Conservation (phyloP, 1,140 invertebrate genomes). For the Megalonaias nervosa region DNA sequence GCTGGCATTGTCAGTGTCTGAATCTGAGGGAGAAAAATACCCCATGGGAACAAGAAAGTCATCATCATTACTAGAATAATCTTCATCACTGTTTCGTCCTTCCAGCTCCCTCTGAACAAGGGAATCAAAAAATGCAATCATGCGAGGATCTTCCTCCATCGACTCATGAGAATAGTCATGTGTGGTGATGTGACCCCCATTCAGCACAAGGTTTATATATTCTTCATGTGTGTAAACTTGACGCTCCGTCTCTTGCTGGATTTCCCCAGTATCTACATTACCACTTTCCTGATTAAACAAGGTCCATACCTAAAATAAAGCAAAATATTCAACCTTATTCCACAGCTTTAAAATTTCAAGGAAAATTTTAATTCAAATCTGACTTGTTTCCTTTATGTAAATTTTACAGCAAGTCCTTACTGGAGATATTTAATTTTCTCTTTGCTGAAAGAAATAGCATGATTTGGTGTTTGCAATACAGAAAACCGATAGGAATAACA, state of each 20-base stretch:
- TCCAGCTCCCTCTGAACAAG: constrained; percentile 92
- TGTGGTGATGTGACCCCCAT: constrained; percentile 78
- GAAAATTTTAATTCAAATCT: no score
- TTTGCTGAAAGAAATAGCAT: no score
- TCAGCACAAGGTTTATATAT: constrained; percentile 86
- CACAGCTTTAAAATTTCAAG: no score
- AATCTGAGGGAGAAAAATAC: constrained; percentile 48
- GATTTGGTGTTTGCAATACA: no score
- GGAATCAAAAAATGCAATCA: constrained; percentile 98
- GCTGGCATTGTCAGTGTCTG: constrained; percentile 27
- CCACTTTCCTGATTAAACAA: constrained; percentile 72
- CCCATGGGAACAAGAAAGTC: constrained; percentile 58
- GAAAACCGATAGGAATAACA: no score
- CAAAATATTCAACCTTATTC: not conserved
- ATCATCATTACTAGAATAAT: constrained; percentile 55
- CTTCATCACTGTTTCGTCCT: constrained; percentile 68
- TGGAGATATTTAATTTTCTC: no score
- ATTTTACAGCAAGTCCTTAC: no score
- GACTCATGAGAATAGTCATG: constrained; percentile 82
- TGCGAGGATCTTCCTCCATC: constrained; percentile 90
- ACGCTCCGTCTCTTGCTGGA: constrained; percentile 72
- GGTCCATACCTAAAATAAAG: constrained; percentile 81
- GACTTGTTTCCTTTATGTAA: no score
- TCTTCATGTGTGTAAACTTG: constrained; percentile 89
- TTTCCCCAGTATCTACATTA: constrained; percentile 3